Base-by-base conservation (phyloP, 2,797 vertebrate species). In the Netta rufina region DNA sequence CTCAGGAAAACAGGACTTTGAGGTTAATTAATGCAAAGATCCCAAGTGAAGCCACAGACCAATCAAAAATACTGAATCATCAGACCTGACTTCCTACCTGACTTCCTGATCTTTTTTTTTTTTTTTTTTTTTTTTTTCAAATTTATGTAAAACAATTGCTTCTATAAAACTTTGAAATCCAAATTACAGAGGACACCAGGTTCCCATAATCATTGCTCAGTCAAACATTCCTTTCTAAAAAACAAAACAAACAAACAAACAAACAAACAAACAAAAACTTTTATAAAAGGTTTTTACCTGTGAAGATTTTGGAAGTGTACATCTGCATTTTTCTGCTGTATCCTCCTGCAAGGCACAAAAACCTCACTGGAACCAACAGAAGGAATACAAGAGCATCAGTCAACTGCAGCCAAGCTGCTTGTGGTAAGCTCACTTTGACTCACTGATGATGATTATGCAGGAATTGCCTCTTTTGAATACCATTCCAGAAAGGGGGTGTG, bases 341-440 rank as follows among this genome's bases (percentile, higher is more conserved):
- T 22, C 19, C 77, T 84, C 58, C 16, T 67, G 14, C 21, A 49
- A 66, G 33, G 43, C 28, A 36, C 4, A 21, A 19, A 24, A 64
- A 60, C 4, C 6, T 25, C 43, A 38, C 9, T 41, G 25, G 62
- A 38, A 64, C 9, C 9, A 64, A 15, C 45, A 64, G 43, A 84
- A 6, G 18, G 16, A 67, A 51, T 2, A 62, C 10, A 2, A 1
- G 4, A 43, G 2, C 27, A n/a, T 49, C 43, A 33, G 12, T 24
- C n/a, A 25, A 11, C 12, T 71, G 53, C 8, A 14, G 32, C 2
- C 12, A 54, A 54, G 53, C 18, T 70, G 3, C 43, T 39, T 39
- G 8, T 15, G 19, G 13, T 70, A 61, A 80, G 4, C 16, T 91
- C 41, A 36, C 13, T 87, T 60, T 51, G 5, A 56, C 18, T 58